These are phyloP conservation scores for Dryobates pubescens DNA, from an alignment of 2,797 vertebrate genomes.

Conservation along the genomic window DNA sequence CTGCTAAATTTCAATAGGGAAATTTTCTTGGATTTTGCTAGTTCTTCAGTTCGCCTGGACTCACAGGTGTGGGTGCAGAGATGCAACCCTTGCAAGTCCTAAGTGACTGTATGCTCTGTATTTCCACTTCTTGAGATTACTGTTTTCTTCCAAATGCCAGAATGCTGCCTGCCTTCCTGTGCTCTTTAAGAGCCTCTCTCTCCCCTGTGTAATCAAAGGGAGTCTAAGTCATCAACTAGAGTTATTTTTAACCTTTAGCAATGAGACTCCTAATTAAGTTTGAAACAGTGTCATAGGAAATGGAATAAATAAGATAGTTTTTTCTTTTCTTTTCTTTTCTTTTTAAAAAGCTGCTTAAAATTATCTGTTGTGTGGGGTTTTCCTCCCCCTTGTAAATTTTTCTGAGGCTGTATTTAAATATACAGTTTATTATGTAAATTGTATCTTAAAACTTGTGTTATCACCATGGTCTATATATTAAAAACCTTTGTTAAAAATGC, in stretches of 20 bases:
- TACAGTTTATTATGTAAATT: neutral
- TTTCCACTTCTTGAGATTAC: neutral
- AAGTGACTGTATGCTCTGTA: neutral
- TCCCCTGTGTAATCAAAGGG: neutral
- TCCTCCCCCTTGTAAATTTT: neutral
- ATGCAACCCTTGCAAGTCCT: neutral
- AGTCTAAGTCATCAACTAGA: neutral
- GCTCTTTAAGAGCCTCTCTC: neutral
- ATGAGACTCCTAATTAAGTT: neutral
- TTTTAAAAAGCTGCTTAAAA: neutral
- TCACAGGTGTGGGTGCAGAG: neutral
- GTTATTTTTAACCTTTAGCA: slow-evolving; percentile 25
- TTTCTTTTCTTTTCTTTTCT: neutral
- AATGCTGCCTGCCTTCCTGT: neutral
- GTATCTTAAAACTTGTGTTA: neutral
- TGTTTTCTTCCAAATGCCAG: neutral
- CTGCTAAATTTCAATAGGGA: neutral
- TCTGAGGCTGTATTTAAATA: neutral
- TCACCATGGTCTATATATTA: neutral
- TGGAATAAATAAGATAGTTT: neutral
- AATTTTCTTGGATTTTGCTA: neutral
- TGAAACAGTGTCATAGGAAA: slow-evolving; percentile 18
- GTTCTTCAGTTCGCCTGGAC: neutral
- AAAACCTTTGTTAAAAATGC: neutral
- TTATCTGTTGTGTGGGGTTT: neutral